Conservation (phyloP, 1,140 invertebrate genomes). For the Drosophila teissieri region DNA sequence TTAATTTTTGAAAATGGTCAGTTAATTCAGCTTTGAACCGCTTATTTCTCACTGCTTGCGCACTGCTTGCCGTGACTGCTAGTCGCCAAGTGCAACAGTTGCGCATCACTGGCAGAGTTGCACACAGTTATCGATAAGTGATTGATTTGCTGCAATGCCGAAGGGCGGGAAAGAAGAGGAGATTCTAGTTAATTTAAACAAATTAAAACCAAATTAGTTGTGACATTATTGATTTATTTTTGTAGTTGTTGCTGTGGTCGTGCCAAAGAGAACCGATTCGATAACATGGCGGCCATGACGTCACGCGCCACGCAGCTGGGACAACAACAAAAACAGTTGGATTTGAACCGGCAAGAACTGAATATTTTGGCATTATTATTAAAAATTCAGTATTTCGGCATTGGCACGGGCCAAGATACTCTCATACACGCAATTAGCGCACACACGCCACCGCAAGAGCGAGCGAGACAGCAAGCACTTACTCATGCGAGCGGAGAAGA, state of each 20-base stretch:
- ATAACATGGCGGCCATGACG: slow-evolving; percentile 23
- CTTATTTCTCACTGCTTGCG: not conserved
- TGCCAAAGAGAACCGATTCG: slow-evolving; percentile 1
- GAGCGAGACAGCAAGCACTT: slow-evolving; percentile 6
- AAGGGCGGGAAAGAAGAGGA: slow-evolving; percentile 21
- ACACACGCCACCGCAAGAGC: slow-evolving; percentile 12
- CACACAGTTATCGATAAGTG: slow-evolving; percentile 21
- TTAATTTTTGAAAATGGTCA: not conserved
- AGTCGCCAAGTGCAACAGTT: not conserved
- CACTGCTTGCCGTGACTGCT: not conserved
- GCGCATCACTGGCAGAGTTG: slow-evolving; percentile 21
- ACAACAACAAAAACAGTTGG: slow-evolving; percentile 19
- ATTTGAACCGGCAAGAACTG: slow-evolving; percentile 46
- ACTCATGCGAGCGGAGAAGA: slow-evolving; percentile 25
- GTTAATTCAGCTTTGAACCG: not conserved
- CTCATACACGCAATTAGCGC: slow-evolving; percentile 20
- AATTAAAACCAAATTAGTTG: slow-evolving; percentile 30
- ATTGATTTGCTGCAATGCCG: slow-evolving; percentile 2
- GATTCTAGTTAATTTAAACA: not conserved
- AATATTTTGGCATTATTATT: slow-evolving; percentile 47
- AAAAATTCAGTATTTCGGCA: slow-evolving; percentile 38
- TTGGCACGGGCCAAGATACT: slow-evolving; percentile 20
- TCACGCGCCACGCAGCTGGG: slow-evolving; percentile 12
- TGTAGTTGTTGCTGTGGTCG: not conserved
- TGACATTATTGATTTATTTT: slow-evolving; percentile 22